Evolutionary conservation across 2,888 invertebrate species (phyloP).

Genomic region (Zele albiditarsus): DNA sequence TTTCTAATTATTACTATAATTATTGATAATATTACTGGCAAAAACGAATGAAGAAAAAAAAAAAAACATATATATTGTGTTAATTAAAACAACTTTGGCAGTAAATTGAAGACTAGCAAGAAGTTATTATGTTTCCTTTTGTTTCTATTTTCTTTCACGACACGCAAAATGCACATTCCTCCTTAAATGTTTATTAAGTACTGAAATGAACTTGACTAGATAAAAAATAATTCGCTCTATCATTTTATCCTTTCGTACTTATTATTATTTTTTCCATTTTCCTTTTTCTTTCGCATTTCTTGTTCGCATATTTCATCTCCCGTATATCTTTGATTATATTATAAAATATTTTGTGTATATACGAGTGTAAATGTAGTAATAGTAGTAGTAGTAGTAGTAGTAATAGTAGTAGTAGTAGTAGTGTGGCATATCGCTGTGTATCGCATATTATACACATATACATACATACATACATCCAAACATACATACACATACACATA

Average conservation of each 20-base stretch:
- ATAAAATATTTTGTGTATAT: conserved; percentile 27
- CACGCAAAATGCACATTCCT: conserved; percentile 68
- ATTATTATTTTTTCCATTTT: conserved; percentile 11
- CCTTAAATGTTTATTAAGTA: conserved; percentile 68
- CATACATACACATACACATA: conserved; percentile 52
- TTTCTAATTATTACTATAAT: background rate
- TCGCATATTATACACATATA: conserved; percentile 56
- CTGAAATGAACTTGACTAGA: conserved; percentile 65
- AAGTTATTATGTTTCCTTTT: conserved; percentile 14
- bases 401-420: conserved; percentile 17
- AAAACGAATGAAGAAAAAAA: conserved; percentile 12
- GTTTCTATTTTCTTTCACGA: conserved; percentile 20
- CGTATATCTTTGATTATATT: conserved; percentile 61
- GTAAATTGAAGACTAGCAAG: conserved; percentile 36
- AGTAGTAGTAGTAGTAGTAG: conserved; percentile 16
- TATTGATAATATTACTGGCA: conserved; percentile 17
- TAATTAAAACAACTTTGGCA: conserved; percentile 17
- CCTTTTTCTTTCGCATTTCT: conserved; percentile 13
- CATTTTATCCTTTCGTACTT: background rate
- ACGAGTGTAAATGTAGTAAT: conserved; percentile 4
- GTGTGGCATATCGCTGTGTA: conserved; percentile 41
- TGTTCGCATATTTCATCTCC: conserved; percentile 16
- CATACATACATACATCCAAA: conserved; percentile 42
- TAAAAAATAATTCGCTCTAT: conserved; percentile 45
- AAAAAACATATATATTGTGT: conserved; percentile 24